Evolutionary conservation across 1,140 invertebrate species (phyloP), one percentile per base, ranked within the genome.

Genomic region (Drosophila santomea): DNA sequence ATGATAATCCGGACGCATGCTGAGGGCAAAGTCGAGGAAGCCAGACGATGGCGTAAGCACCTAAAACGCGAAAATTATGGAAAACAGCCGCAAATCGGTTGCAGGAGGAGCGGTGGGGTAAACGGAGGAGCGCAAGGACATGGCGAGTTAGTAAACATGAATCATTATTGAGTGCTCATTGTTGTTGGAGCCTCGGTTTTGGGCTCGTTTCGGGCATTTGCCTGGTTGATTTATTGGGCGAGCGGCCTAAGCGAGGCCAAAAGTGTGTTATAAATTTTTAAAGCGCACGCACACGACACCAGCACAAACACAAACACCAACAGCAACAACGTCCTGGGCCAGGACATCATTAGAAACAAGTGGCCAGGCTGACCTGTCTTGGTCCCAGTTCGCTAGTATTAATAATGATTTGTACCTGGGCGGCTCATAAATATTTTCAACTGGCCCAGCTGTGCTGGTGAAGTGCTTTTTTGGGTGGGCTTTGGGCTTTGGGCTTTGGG

Each of bases 1-100:
- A 93, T 98, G 97, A 93, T 98, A 98, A 93, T 98, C 96, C n/a
- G 98, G 98, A 51, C 97, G 94, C 96, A 99, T 97, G 91, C 97
- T 97, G 83, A 98, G 96, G 39, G 97, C 97, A 92, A 96, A 97
- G 93, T 98, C 97, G 84, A 97, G 93, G 79, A 96, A 95, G 43
- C 96, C 96, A 1, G 96, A 97, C n/a, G 96, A 96, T 54, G 96
- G 96, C 35, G 96, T 95, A 69, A 96, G 94, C 45, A 97, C 96
- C 95, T 95, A 82, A 64, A 89, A 92, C 86, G 80, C 80, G 79
- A 81, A 91, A 77, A 91, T 84, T 84, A 89, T 88, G 83, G 78
- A 74, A 85, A 85, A 55, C 66, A 86, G 75, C 35, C 45, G 55
- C 35, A 56, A 41, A 45, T 48, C 47, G 32, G 32, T 32, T 32